Conservation (phyloP, 2,797 vertebrate genomes). For the Simalia tracyae region DNA sequence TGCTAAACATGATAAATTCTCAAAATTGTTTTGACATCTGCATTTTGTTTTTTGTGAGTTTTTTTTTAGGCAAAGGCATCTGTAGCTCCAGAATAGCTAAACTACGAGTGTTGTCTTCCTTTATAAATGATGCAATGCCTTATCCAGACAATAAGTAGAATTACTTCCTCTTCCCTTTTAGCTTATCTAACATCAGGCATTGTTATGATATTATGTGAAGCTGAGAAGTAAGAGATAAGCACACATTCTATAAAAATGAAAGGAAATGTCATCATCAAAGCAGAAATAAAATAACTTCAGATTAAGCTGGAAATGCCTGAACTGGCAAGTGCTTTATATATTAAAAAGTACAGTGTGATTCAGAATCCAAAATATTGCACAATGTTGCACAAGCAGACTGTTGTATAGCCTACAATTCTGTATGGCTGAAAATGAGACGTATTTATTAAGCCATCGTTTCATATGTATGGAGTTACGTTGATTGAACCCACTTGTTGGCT, state of each 20-base stretch:
- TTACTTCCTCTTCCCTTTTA: slow-evolving; percentile 12
- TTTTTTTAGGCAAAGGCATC: slow-evolving; percentile 45
- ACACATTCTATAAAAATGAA: slow-evolving; percentile 9
- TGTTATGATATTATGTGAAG: not conserved
- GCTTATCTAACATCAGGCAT: slow-evolving; percentile 1
- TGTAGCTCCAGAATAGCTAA: slow-evolving; percentile 30
- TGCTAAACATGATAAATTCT: slow-evolving; percentile 49
- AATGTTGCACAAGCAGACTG: not conserved
- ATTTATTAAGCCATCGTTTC: not conserved
- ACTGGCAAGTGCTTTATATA: not conserved
- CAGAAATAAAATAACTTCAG: not conserved
- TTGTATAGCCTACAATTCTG: not conserved
- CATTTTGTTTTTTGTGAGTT: slow-evolving; percentile 31
- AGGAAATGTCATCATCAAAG: slow-evolving; percentile 8
- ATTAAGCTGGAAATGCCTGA: not conserved
- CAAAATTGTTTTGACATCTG: slow-evolving; percentile 49
- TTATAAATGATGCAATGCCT: not conserved
- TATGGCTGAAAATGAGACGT: not conserved
- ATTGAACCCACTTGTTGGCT: not conserved
- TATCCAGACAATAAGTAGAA: slow-evolving; percentile 9
- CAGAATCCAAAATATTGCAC: not conserved
- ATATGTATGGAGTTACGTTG: not conserved
- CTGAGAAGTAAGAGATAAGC: not conserved
- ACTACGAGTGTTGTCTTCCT: not conserved
- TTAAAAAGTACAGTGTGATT: not conserved